Conservation (phyloP, 2,888 invertebrate species). For the Acleris sparsana region DNA sequence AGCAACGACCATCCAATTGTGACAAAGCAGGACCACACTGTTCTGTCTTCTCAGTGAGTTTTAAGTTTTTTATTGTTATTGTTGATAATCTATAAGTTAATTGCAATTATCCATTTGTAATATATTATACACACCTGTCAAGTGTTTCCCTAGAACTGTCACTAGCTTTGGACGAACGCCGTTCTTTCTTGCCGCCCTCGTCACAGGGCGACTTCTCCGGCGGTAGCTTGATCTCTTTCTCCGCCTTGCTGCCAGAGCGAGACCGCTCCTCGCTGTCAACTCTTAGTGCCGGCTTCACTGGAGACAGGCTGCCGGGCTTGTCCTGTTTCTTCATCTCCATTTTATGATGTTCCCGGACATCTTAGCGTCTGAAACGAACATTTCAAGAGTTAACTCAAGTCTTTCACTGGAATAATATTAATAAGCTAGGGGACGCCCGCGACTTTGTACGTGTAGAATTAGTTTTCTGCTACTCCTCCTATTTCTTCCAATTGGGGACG, state of each 20-base stretch:
- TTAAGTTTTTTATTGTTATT: no score
- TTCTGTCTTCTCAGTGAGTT: no score
- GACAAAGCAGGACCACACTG: no score
- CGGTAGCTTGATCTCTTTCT: slow-evolving; percentile 67
- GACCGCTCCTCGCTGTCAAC: slow-evolving; percentile 29
- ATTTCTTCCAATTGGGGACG: no score
- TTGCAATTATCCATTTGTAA: no score
- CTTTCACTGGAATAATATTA: not conserved
- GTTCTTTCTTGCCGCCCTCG: slow-evolving; percentile 61
- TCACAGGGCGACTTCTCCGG: slow-evolving; percentile 70
- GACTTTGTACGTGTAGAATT: no score
- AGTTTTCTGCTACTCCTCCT: no score
- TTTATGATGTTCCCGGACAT: slow-evolving; percentile 62
- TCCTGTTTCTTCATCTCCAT: slow-evolving; percentile 80
- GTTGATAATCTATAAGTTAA: no score
- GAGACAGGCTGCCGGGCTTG: slow-evolving; percentile 74
- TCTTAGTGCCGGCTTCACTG: slow-evolving; percentile 56
- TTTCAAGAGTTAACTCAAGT: not conserved
- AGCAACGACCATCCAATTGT: no score
- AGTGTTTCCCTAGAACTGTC: slow-evolving; percentile 73
- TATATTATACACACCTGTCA: slow-evolving; percentile 73
- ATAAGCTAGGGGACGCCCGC: not conserved
- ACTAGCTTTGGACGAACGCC: slow-evolving; percentile 64
- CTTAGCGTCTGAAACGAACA: slow-evolving; percentile 53
- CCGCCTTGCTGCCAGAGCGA: slow-evolving; percentile 65